These are phyloP conservation scores for Tubulanus polymorphus DNA, from an alignment of 2,888 invertebrate genomes.

Conservation along the genomic window DNA sequence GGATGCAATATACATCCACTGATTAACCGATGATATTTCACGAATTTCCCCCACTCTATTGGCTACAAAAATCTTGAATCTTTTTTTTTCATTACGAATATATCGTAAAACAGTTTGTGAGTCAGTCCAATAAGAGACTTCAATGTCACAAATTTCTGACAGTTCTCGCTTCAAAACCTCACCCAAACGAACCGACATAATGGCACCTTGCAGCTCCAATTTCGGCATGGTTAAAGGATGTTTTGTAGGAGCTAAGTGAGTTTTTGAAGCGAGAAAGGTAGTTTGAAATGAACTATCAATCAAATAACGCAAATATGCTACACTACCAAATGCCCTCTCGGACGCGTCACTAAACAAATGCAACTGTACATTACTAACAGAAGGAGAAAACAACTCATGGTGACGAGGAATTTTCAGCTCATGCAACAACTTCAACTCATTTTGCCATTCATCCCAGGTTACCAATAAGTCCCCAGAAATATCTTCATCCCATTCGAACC, in stretches of 20 bases:
- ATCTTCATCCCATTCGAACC: not conserved
- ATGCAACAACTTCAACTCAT: not conserved
- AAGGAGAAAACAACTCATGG: not conserved
- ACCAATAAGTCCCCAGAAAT: not conserved
- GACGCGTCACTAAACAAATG: slow-evolving; percentile 4
- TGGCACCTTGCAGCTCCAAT: not conserved
- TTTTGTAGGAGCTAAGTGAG: not conserved
- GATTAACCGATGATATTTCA: not conserved
- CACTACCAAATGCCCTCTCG: slow-evolving; percentile 1
- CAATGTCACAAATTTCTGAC: not conserved
- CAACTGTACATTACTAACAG: not conserved
- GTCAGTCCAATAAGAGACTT: not conserved
- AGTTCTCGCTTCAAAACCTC: not conserved
- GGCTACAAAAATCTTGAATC: not conserved
- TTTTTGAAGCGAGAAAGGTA: slow-evolving; percentile 1
- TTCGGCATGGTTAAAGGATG: not conserved
- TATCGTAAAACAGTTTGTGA: not conserved
- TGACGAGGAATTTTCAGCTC: not conserved
- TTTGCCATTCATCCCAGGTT: not conserved
- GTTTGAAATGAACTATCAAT: not conserved
- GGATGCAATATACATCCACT: not conserved
- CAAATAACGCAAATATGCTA: not conserved
- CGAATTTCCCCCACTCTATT: not conserved
- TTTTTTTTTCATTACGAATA: not conserved
- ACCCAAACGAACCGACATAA: not conserved